A percentile compares a stretch with the other conserved stretches of the same genome.
Conservation (phyloP, 2,888 invertebrate species). For the Rhorus exstirpatorius region DNA sequence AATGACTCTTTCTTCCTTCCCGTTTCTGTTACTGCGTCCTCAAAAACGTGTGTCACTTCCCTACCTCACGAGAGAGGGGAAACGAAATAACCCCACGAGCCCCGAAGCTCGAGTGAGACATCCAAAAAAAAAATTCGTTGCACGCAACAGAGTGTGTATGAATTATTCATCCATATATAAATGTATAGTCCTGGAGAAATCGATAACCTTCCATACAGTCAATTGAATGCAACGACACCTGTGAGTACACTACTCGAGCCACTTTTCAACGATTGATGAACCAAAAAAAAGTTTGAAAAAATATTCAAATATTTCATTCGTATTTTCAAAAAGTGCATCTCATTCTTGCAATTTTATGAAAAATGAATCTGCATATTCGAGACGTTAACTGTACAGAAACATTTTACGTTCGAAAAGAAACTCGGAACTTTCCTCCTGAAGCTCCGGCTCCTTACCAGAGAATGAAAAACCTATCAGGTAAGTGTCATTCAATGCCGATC, state of each 20-base stretch:
- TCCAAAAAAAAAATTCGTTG: conserved; percentile 26
- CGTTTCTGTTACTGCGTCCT: neutral
- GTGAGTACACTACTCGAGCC: neutral
- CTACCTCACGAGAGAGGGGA: conserved; percentile 1
- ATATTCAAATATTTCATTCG: no score
- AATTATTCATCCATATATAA: no score
- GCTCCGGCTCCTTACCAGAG: no score
- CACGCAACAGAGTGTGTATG: conserved; percentile 25
- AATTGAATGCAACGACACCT: conserved; percentile 9
- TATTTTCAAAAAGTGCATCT: no score
- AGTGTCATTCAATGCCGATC: no score
- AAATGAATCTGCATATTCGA: no score
- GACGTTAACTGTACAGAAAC: no score
- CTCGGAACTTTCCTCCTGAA: no score
- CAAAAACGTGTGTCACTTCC: neutral
- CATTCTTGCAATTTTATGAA: no score
- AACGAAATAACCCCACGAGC: neutral
- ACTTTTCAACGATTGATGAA: neutral
- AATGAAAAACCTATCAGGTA: no score
- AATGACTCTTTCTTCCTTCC: neutral
- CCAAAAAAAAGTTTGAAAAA: neutral
- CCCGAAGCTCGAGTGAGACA: conserved; percentile 29
- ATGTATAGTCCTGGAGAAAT: conserved; percentile 14
- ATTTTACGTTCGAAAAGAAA: no score
- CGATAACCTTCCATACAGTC: conserved; percentile 40